Percentiles rank a stretch among this genome's conserved stretches.
phyloP scores from a whole-genome alignment of 2,888 invertebrate species.

The Drosophila antonietae region DNA sequence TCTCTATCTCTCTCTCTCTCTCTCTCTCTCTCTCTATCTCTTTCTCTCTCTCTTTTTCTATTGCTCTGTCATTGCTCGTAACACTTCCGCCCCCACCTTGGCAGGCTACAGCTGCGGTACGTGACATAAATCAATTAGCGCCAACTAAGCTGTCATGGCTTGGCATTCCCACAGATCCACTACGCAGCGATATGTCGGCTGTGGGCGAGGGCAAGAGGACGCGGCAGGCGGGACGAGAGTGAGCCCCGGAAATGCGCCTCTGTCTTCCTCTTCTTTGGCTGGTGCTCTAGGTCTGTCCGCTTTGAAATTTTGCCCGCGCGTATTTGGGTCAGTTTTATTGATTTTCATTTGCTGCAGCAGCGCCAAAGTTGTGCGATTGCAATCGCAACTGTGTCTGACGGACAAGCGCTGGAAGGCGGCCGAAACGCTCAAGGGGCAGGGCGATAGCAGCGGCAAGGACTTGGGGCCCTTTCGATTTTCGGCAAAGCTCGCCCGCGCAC shows the following conservation, averaged over 20 bases:
- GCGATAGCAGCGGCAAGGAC: background rate
- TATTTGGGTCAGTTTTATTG: constrained; percentile 78
- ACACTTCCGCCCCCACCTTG: constrained; percentile 12
- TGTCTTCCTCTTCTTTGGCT: constrained; percentile 9
- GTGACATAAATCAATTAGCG: constrained; percentile 77
- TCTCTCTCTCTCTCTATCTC: background rate
- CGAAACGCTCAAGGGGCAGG: background rate
- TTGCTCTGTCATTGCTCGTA: background rate
- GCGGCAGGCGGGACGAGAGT: background rate
- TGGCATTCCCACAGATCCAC: constrained; percentile 56
- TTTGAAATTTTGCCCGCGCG: constrained; percentile 67
- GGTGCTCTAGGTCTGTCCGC: background rate
- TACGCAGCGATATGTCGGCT: constrained; percentile 8
- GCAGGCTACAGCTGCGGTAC: constrained; percentile 50
- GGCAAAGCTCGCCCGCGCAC: constrained; percentile 9
- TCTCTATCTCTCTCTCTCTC: background rate
- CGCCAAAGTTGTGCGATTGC: constrained; percentile 62
- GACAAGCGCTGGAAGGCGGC: constrained; percentile 2
- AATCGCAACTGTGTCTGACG: constrained; percentile 66
- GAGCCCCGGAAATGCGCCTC: constrained; percentile 71
- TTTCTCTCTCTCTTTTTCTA: background rate
- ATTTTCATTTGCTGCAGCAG: constrained; percentile 59
- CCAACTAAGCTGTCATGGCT: constrained; percentile 62
- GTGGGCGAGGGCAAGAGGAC: no score
- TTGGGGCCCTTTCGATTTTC: constrained; percentile 19